phyloP scores from a whole-genome alignment of 1,140 invertebrate genomes.

The Akabosia matsudoensis region DNA sequence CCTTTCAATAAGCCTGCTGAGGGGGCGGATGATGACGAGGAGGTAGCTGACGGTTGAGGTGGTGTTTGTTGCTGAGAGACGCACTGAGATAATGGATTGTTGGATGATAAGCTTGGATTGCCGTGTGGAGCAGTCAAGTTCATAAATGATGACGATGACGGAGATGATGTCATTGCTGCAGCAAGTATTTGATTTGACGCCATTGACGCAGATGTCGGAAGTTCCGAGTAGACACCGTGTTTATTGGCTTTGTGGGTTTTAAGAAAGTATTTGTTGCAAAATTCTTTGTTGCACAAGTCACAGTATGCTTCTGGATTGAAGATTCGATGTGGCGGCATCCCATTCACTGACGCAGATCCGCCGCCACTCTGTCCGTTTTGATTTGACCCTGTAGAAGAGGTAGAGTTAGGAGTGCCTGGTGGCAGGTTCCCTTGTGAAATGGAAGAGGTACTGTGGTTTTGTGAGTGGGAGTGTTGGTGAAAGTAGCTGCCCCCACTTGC shows the following conservation, averaged over 20 bases:
- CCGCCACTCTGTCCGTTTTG: conserved; percentile 18
- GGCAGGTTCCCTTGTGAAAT: conserved; percentile 17
- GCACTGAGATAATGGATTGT: conserved; percentile 3
- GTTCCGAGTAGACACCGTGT: conserved; percentile 87
- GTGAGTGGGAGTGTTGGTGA: conserved; percentile 2
- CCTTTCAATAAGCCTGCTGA: neutral
- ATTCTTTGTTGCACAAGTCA: conserved; percentile 92
- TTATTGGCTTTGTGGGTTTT: conserved; percentile 96
- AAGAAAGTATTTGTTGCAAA: conserved; percentile 99
- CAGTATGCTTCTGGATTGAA: conserved; percentile 92
- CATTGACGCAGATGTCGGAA: conserved; percentile 52
- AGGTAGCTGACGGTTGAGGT: neutral
- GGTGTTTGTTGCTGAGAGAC: neutral
- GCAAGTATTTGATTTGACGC: neutral
- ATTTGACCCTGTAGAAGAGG: conserved; percentile 30
- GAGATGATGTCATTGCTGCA: conserved; percentile 5
- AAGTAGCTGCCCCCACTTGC: conserved; percentile 1
- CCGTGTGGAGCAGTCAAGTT: neutral
- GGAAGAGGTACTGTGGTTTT: neutral
- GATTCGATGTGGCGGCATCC: conserved; percentile 66
- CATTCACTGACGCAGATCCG: conserved; percentile 22
- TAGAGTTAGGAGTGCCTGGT: conserved; percentile 41
- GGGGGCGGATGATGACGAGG: neutral
- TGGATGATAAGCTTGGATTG: neutral
- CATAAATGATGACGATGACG: neutral